Evolutionary conservation across 2,797 vertebrate species (phyloP), one percentile per base, ranked within the genome.

Genomic region (Scomberomorus guttatus): DNA sequence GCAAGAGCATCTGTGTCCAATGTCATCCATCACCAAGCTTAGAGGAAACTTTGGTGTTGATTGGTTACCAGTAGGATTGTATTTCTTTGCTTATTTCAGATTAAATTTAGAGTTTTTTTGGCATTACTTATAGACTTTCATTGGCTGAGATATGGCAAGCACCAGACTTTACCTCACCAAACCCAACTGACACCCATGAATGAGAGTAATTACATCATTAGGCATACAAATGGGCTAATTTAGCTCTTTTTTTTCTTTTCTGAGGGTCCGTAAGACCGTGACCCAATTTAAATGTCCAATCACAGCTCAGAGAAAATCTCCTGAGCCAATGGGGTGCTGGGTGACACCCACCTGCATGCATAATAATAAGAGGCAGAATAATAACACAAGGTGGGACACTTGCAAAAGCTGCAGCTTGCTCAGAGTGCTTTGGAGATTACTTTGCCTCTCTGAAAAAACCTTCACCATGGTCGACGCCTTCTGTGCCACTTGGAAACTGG

Each of bases 401-500:
- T 84, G 75, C 58, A 65, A 17, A 65, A 71, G 79, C 80, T 57
- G 75, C 87, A 86, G 63, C 83, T 79, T 34, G 71, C 68, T 90
- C 83, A 58, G 27, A 75, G 67, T 69, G 24, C 72, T 89, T 50
- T 82, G 79, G 85, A 86, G 61, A 75, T 80, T 79, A 85, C 84
- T 77, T 24, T 14, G 74, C 70, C 75, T 69, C 75, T 57, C 82
- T 68, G 34, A 60, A 82, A 60, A 82, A 82, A 71, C 59, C 79
- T 52, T 80, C 86, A 96, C 76, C 92, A 98, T 99, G 98, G 97
- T 97, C 79, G 97, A 99, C 72, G 95, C 97, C 84, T 99, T 99
- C 92, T 97, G 96, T 90, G 97, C 95, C 87, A 97, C 96, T 64
- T 99, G 98, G 98, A 98, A 98, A 85, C 93, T 98, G 93, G 94